Base-by-base conservation (phyloP, 1,140 invertebrate species). In the Lordiphosa stackelbergi region DNA sequence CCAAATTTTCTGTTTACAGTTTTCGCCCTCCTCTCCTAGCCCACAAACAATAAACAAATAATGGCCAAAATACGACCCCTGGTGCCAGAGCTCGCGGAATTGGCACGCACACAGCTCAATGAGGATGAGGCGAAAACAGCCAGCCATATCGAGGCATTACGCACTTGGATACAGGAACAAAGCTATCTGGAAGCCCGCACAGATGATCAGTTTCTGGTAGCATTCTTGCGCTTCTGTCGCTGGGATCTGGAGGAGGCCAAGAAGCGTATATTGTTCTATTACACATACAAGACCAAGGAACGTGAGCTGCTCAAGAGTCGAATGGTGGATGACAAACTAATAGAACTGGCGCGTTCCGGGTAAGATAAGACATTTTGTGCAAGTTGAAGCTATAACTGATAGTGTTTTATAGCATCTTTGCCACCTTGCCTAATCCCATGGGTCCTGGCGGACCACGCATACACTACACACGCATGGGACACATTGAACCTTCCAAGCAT, bases 191-290 rank as follows among this genome's bases (percentile, higher is more conserved):
- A 55, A 36, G 73, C 85, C 7, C 72, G 85, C 2, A 85, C 69
- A 87, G 92, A 91, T 69, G 91, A 92, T 72, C 90, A 92, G 81
- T 91, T 91, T 83, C 65, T 93, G 36, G 70, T 91, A 12, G 89
- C 88, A 56, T 92, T 93, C 77, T 85, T 94, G 37, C 89, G 92
- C 8, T 91, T 92, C 43, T 91, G 90, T 61, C 93, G 92, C 83
- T 93, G 91, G 85, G 92, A 91, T 69, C 71, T 93, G 53, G 91
- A 93, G 71, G 88, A 88, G 58, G 90, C 90, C n/a, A 92, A 93
- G 77, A 88, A 90, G 64, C 92, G 92, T 66, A 61, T 93, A 3
- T 91, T 93, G 57, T 90, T 64, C 89, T 88, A 68, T 43, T 87
- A 87, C 47, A 81, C 72, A 47, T 87, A 85, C 61, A 87, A 85